Evolutionary conservation across 2,113 vertebrate species (phyloP), one percentile per base, ranked within the genome.

Genomic region (Apaloderma vittatum): DNA sequence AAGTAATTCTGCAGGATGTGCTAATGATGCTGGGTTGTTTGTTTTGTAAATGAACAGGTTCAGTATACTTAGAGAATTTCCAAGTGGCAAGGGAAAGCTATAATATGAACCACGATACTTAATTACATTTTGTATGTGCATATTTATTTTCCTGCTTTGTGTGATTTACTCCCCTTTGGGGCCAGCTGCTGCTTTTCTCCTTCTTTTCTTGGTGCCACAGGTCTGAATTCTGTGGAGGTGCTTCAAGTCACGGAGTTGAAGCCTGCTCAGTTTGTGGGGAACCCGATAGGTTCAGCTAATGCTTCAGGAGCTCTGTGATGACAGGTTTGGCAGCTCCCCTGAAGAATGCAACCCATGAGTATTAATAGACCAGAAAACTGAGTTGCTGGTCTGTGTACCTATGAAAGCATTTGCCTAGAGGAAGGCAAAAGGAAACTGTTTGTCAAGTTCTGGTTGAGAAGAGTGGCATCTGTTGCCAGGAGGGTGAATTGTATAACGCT

Each of bases 221-320:
- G 36, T 66, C 55, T 65, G 68, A 46, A 59, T 83, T 83, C 30
- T 37, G 1, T 3, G 48, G 92, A 85, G 32, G 26, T 43, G 0
- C 52, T 59, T 78, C 61, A 34, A 12, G 68, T 59, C 8, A 3
- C 3, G 40, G 63, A 59, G 13, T 9, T 55, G 73, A 81, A 89
- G 37, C 30, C 54, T 49, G 59, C 72, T 23, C 6, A 0, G 55
- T 43, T 54, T 40, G 36, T 72, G 79, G 66, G 34, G 48, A 96
- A 96, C 71, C 66, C 13, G 85, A 91, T 91, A 76, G 40, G 58
- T 76, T 79, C 93, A 90, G 74, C 46, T 83, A 79, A 93, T 95
- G 74, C 89, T 95, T 51, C 5, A 2, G 29, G 40, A 18, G 46
- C 4, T 13, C 57, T 87, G 72, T 61, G 26, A 4, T 21, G 67